Base-by-base conservation (phyloP, 2,797 vertebrate species). In the Lindbergichthys nudifrons region DNA sequence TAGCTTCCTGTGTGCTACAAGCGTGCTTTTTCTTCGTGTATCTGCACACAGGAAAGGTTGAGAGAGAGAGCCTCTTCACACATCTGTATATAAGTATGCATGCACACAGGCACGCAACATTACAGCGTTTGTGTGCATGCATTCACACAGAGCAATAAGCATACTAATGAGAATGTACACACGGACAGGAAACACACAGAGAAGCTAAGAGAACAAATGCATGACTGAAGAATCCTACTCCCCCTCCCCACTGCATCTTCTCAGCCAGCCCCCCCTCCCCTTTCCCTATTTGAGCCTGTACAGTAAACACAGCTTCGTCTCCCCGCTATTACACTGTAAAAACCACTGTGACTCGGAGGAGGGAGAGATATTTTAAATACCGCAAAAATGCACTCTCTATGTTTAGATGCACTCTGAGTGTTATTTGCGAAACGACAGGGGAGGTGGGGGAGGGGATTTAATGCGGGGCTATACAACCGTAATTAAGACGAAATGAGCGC, bases 401-500 rank as follows among this genome's bases (percentile, higher is more conserved):
- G 77, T 90, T 87, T 84, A 89, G 81, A 87, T 75, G 66, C 74
- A 21, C 21, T 15, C 39, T 79, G 43, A 15, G 68, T 79, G 70
- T 88, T 75, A 69, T 83, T 87, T 76, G 52, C 70, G 70, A 76
- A 75, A 60, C 10, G 3, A 53, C 8, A 9, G 0, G 45, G 32
- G 18, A 8, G 41, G 21, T 47, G 30, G 46, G 46, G 64, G 72
- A 47, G 70, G 75, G 72, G 75, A 79, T 74, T 75, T 72, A 42
- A 75, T 70, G 45, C 50, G 73, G 54, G 65, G 77, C 78, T 73
- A 78, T 70, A 84, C 69, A 65, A 77, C 79, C 42, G 36, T 91
- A 91, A 93, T 92, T 90, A 89, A 87, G 81, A 87, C 32, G 26
- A 86, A 88, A 89, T 69, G 79, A 88, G 81, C 71, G 86, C 83